These are phyloP conservation scores for Heteromormyrus szaboi DNA, from an alignment of 2,797 vertebrate species.

Conservation along the genomic window DNA sequence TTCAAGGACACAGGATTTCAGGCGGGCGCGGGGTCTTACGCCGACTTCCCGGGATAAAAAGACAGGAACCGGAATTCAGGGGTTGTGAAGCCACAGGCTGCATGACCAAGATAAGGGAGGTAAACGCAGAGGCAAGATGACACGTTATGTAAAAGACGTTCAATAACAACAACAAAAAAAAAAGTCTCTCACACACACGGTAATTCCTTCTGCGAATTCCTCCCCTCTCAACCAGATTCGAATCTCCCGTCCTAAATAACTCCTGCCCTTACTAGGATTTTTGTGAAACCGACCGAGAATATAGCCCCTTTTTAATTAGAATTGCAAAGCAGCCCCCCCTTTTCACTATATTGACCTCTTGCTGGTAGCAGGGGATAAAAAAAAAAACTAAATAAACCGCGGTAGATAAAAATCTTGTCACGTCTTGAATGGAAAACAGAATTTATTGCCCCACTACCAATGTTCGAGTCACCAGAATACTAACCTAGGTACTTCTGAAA, in stretches of 20 bases:
- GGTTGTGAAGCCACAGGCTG: conserved; percentile 5
- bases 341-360: conserved; percentile 36
- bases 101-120: conserved; percentile 13
- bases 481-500: not conserved
- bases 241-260: not conserved
- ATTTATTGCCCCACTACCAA: not conserved
- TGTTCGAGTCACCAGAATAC: not conserved
- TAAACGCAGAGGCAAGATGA: conserved; percentile 15
- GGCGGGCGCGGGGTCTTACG: not conserved
- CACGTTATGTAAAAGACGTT: conserved; percentile 13
- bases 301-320: conserved; percentile 41
- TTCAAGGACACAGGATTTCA: conserved; percentile 12
- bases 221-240: conserved; percentile 5
- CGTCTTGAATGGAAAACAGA: conserved; percentile 7
- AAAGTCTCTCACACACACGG: not conserved
- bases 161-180: not conserved
- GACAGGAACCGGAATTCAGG: conserved; percentile 11
- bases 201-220: not conserved
- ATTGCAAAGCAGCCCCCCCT: conserved; percentile 36
- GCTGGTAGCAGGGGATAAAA: not conserved
- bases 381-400: not conserved
- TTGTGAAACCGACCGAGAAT: conserved; percentile 23
- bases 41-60: not conserved
- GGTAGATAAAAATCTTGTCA: conserved; percentile 16
- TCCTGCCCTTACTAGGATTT: not conserved